Evolutionary conservation across 2,797 vertebrate species (phyloP).

Genomic region (Neosilurus hyrtlii): DNA sequence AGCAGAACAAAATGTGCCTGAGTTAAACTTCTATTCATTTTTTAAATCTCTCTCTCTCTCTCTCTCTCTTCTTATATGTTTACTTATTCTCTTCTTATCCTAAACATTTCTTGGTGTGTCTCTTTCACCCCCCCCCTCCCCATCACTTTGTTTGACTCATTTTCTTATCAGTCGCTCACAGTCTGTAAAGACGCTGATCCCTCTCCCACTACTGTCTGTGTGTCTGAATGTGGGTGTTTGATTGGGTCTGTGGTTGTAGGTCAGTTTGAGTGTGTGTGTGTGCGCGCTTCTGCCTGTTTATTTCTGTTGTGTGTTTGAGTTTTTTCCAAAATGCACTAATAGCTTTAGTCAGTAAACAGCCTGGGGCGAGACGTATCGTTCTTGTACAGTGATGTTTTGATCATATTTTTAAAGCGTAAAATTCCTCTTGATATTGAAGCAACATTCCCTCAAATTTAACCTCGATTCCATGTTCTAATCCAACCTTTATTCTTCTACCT

Average conservation of each 20-base stretch:
- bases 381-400: constrained; percentile 25
- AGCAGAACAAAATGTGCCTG: constrained; percentile 11
- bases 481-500: neutral
- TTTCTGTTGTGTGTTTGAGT: constrained; percentile 22
- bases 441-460: neutral
- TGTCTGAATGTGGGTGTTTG: constrained; percentile 6
- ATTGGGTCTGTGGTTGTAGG: too few relatives aligned
- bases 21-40: constrained; percentile 24
- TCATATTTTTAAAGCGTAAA: neutral
- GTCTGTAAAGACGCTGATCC: constrained; percentile 45
- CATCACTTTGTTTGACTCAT: constrained; percentile 39
- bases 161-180: constrained; percentile 50
- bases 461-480: neutral
- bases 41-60: constrained; percentile 27
- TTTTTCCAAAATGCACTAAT: constrained; percentile 48
- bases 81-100: constrained; percentile 30
- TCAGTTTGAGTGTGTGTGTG: constrained; percentile 16
- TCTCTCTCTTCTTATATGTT: constrained; percentile 29
- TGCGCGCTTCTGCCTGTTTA: constrained; percentile 13
- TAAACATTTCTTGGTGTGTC: neutral
- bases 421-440: neutral
- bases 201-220: constrained; percentile 25
- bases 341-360: constrained; percentile 52
- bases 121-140: neutral
- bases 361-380: constrained; percentile 37